Evolutionary conservation across 2,113 vertebrate genomes (phyloP), one percentile per base, ranked within the genome.

Genomic region (Pachyramphus minor): DNA sequence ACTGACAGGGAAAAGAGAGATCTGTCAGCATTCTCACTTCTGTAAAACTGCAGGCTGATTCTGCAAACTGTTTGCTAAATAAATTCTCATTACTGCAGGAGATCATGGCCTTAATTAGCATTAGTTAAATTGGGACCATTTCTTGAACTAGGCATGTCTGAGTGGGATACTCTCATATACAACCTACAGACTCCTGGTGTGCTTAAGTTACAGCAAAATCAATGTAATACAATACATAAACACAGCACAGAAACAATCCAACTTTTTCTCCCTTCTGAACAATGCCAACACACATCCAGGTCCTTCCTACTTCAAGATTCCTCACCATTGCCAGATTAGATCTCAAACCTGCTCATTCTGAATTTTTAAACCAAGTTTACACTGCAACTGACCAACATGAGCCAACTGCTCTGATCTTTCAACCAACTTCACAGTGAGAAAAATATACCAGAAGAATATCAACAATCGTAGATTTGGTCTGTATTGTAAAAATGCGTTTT

Each of bases 51-150:
- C 59, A 49, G 22, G 37, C 30, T 77, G 74, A 52, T 55, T 56
- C 85, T 78, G 84, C 79, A 88, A 83, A 77, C 13, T 0, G 0
- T 45, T 53, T 55, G 62, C 62, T 59, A 84, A 83, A 67, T 63
- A 90, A 84, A 71, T 52, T 33, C 60, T 75, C 75, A 35, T 63
- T 90, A 59, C 64, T 87, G 76, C 47, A 79, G n/a, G 17, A 95
- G 64, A 86, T 35, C 52, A 30, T 5, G 20, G 49, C 44, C 44
- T 63, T 89, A 72, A 87, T 71, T 68, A 86, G 49, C 83, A 84
- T 2, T 13, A 72, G 39, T 71, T 60, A 92, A 78, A 89, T 20
- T 2, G 1, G 49, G 73, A 81, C 11, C 9, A 12, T 47, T 89
- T 66, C 60, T 77, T 45, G 63, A 67, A 41, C 25, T 24, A 81